Evolutionary conservation across 2,888 invertebrate species (phyloP).

Genomic region (Cheilosia urbana): DNA sequence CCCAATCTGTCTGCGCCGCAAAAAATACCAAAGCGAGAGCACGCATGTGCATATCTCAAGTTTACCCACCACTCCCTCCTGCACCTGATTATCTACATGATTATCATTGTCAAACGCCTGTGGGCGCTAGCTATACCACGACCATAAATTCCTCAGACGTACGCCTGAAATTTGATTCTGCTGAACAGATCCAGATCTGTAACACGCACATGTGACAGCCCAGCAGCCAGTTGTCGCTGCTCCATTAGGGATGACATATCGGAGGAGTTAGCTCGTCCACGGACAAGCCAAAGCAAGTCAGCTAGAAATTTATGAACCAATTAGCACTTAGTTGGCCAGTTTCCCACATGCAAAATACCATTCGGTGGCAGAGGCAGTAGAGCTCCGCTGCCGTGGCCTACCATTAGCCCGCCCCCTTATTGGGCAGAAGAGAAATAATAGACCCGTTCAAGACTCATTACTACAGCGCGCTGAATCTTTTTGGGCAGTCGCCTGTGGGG

Average conservation of each 20-base stretch:
- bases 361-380: conserved; percentile 26
- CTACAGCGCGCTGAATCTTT: conserved; percentile 30
- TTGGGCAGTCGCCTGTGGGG: conserved; percentile 38
- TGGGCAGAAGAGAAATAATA: conserved; percentile 45
- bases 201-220: conserved; percentile 49
- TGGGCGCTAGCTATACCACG: conserved; percentile 23
- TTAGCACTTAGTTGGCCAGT: conserved; percentile 46
- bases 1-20: neutral
- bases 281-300: conserved; percentile 7
- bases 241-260: conserved; percentile 29
- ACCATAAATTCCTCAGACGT: conserved; percentile 38
- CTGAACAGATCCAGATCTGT: conserved; percentile 35
- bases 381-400: conserved; percentile 8
- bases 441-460: conserved; percentile 39
- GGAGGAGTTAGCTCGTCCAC: neutral
- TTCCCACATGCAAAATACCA: conserved; percentile 45
- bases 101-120: conserved; percentile 16
- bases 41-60: conserved; percentile 43
- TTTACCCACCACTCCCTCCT: conserved; percentile 1
- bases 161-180: conserved; percentile 50
- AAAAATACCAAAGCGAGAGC: conserved; percentile 13
- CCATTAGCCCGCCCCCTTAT: conserved; percentile 39
- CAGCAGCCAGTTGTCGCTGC: conserved; percentile 17
- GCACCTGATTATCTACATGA: neutral
- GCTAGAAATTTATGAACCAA: conserved; percentile 56